A percentile compares a stretch with the other conserved stretches of the same genome.
phyloP scores from a whole-genome alignment of 2,113 vertebrate genomes.

The Caranx ignobilis region DNA sequence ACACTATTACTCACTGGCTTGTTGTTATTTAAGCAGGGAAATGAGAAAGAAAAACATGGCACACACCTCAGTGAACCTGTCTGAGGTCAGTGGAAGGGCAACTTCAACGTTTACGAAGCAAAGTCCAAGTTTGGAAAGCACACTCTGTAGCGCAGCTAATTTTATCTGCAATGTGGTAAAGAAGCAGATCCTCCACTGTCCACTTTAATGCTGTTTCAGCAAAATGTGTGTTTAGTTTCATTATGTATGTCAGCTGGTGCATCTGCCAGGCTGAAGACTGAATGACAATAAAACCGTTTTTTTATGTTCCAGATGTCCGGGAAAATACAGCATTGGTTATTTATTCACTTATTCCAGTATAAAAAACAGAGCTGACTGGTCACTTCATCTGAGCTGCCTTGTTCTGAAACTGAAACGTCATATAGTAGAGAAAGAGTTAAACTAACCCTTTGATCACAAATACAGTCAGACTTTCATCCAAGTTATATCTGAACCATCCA shows the following conservation, averaged over 20 bases:
- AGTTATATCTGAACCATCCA: too few species aligned
- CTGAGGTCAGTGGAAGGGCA: not conserved
- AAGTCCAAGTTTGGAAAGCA: slow-evolving; percentile 13
- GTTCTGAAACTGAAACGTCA: not conserved
- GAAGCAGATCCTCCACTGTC: not conserved
- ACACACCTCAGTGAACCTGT: not conserved
- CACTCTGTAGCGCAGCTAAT: not conserved
- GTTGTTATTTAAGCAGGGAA: not conserved
- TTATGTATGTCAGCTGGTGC: not conserved
- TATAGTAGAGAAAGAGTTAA: too few species aligned
- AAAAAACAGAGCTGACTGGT: not conserved
- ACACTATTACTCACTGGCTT: not conserved
- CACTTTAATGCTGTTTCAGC: not conserved
- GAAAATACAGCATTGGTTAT: not conserved
- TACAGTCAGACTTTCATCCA: too few species aligned
- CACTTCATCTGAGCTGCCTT: not conserved
- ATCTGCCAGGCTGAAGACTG: not conserved
- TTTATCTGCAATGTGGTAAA: not conserved
- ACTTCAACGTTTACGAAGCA: slow-evolving; percentile 5
- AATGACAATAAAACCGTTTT: not conserved
- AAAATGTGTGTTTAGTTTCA: slow-evolving; percentile 1
- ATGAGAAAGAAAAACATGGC: not conserved
- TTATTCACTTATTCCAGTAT: slow-evolving; percentile 11
- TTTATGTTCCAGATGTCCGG: not conserved
- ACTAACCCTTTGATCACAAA: too few species aligned